Conservation (phyloP, 2,113 vertebrate species). For the Cromileptes altivelis region DNA sequence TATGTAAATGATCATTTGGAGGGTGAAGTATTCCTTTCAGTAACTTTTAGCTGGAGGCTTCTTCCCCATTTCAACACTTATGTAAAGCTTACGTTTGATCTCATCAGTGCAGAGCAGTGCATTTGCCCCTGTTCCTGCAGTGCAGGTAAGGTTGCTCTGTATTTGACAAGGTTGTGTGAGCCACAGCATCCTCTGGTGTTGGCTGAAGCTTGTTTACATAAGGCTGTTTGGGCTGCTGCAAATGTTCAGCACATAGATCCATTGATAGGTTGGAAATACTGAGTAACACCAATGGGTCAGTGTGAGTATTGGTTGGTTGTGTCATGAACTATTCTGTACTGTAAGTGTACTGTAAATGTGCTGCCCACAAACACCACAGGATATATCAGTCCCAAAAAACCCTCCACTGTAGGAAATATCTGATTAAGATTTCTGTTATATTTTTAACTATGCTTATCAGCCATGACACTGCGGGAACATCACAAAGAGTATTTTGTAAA, state of each 20-base stretch:
- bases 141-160: neutral
- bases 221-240: neutral
- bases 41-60: neutral
- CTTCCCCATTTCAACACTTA: neutral
- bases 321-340: neutral
- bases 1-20: too few relatives aligned
- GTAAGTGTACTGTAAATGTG: neutral
- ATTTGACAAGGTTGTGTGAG: slow-evolving; percentile 8
- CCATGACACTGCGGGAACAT: neutral
- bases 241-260: neutral
- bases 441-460: neutral
- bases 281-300: too few relatives aligned
- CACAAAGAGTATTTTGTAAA: neutral
- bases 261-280: neutral
- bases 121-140: neutral
- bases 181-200: slow-evolving; percentile 72
- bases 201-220: neutral
- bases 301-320: neutral
- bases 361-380: neutral
- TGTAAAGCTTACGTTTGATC: neutral
- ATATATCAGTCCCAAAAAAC: neutral
- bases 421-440: neutral
- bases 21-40: too few relatives aligned
- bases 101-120: neutral
- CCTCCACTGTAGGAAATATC: neutral